Conservation (phyloP, 2,113 vertebrate genomes). For the Corythaeola cristata region DNA sequence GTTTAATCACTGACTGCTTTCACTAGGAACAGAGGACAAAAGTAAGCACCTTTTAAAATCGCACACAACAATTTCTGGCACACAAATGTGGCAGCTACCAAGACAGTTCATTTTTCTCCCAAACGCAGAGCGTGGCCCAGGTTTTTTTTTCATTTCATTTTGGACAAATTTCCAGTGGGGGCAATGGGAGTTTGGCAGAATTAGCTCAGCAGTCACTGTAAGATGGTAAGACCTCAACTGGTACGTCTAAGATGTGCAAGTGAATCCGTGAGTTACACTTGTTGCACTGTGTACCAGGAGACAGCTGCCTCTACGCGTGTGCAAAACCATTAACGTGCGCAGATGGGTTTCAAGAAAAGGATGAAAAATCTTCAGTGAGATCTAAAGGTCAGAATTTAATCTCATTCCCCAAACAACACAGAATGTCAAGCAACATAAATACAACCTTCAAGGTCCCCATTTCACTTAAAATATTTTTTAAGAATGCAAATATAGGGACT, state of each 20-base stretch:
- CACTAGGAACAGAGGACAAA: slow-evolving; percentile 18
- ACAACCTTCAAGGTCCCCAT: not conserved
- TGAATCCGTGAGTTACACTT: not conserved
- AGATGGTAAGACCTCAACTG: not conserved
- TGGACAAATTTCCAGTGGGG: not conserved
- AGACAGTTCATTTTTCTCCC: slow-evolving; percentile 41
- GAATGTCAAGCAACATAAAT: not conserved
- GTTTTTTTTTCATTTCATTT: not conserved
- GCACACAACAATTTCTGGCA: slow-evolving; percentile 28
- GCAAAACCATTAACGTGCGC: not conserved
- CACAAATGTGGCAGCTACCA: slow-evolving; percentile 21
- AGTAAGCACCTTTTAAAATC: slow-evolving; percentile 52
- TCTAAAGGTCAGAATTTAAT: not conserved
- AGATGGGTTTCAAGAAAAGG: not conserved
- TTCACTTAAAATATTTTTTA: not conserved
- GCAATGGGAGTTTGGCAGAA: not conserved
- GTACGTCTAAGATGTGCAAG: not conserved
- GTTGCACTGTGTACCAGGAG: not conserved
- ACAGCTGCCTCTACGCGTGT: not conserved
- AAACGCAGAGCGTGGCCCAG: not conserved
- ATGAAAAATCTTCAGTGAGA: not conserved
- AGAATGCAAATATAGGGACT: not conserved
- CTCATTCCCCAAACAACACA: not conserved
- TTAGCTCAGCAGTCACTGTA: not conserved
- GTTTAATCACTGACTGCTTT: slow-evolving; percentile 52